Base-by-base conservation (phyloP, 2,888 invertebrate genomes). In the Melanchra persicariae region DNA sequence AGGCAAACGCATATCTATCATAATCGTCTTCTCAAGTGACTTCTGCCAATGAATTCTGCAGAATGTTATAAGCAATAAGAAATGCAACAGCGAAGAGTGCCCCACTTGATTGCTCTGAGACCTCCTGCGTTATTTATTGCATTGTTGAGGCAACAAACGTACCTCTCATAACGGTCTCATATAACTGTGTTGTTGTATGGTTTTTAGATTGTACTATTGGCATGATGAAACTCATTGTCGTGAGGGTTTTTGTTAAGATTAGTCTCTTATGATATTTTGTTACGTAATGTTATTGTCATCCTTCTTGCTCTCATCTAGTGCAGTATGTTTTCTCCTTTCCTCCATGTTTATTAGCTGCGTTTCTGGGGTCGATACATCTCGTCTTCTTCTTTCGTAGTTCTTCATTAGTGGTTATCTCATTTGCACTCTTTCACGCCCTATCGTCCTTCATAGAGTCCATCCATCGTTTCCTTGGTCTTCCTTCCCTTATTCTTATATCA, bases 101-200 rank as follows among this genome's bases (percentile, higher is more conserved):
- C 77, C 22, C 45, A 58, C 60, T 61, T 84, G 86, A 88, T 89
- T 89, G 88, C 85, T 62, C 72, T 66, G 84, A 84, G 87, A 84
- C 77, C 83, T 69, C 70, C 62, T 62, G 65, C 64, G 40, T 79
- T 85, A 81, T 87, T 79, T 78, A 81, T 77, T 73, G 60, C 72
- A 58, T 34, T 67, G 77, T 63, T 76, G n/a, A 69, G 57, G 61
- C 68, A 77, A 68, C 68, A 57, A 17, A 68, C 37, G 51, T 70
- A 55, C 64, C 49, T 73, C 68, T 58, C 60, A 40, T 64, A 54
- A 68, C 22, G n/a, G 37, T 55, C 52, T 54, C 37, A 54, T 49
- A 52, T 59, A 47, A 67, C 43, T 45, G 54, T 55, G 59, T 66
- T 68, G 78, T 59, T 74, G 51, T 70, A 77, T 78, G 76, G 64